These are phyloP conservation scores for Aradus depressus DNA, from an alignment of 2,888 invertebrate species.

Conservation along the genomic window DNA sequence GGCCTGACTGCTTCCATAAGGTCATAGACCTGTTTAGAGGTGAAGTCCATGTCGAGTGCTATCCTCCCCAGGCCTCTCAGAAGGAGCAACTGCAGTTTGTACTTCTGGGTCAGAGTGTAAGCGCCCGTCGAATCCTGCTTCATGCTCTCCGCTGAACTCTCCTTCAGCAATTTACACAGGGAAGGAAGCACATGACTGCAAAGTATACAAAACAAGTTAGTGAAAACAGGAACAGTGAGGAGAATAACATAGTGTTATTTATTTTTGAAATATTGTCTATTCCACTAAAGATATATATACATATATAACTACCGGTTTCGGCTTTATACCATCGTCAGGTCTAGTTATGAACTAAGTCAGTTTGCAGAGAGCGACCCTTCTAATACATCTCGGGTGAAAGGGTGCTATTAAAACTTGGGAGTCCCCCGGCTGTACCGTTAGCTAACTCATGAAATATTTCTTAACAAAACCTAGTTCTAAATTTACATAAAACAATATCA, in stretches of 20 bases:
- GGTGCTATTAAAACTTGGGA: too few relatives aligned
- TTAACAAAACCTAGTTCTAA: too few relatives aligned
- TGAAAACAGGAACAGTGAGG: background rate
- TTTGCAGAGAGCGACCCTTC: too few relatives aligned
- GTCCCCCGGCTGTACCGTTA: too few relatives aligned
- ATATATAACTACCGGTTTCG: too few relatives aligned
- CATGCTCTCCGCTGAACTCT: constrained; percentile 27
- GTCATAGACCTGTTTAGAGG: constrained; percentile 30
- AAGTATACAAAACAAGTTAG: constrained; percentile 8
- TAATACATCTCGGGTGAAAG: too few relatives aligned
- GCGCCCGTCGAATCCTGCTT: constrained; percentile 28
- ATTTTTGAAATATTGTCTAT: too few relatives aligned
- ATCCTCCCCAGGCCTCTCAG: constrained; percentile 31
- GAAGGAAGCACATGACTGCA: constrained; percentile 32
- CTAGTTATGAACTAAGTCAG: too few relatives aligned
- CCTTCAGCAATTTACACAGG: constrained; percentile 28
- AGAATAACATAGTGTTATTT: background rate
- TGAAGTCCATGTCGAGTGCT: constrained; percentile 28
- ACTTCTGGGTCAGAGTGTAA: constrained; percentile 32
- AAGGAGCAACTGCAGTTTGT: constrained; percentile 32
- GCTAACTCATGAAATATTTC: too few relatives aligned
- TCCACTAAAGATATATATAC: too few relatives aligned
- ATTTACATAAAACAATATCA: too few relatives aligned
- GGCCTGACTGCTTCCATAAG: constrained; percentile 40
- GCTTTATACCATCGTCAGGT: too few relatives aligned